phyloP scores from a whole-genome alignment of 1,140 invertebrate species.

The Chionoecetes opilio region DNA sequence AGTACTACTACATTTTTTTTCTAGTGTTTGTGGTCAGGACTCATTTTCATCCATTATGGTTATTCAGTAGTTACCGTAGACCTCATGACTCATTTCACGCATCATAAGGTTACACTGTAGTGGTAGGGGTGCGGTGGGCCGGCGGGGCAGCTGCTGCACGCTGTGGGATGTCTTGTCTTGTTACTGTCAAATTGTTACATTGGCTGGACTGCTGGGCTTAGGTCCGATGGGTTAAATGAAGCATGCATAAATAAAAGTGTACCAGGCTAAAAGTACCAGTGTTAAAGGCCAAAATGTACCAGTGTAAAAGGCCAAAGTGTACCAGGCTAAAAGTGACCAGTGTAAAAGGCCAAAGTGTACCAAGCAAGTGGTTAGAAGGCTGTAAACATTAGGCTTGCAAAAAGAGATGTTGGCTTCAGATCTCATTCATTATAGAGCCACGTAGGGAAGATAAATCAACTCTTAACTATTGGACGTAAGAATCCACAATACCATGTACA shows the following conservation, averaged over 20 bases:
- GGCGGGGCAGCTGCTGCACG: neutral
- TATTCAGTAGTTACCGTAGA: constrained; percentile 62
- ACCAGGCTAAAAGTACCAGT: too few relatives aligned
- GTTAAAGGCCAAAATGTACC: too few relatives aligned
- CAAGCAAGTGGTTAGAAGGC: too few relatives aligned
- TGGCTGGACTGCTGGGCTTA: neutral
- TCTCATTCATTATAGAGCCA: neutral
- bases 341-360: neutral
- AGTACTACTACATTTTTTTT: constrained; percentile 47
- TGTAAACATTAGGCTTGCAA: neutral
- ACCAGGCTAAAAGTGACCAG: too few relatives aligned
- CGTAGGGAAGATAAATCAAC: neutral
- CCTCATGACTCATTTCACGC: constrained; percentile 71
- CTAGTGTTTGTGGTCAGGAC: constrained; percentile 59
- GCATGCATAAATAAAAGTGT: too few relatives aligned
- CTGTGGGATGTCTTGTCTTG: neutral
- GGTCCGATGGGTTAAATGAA: too few relatives aligned
- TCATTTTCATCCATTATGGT: constrained; percentile 71
- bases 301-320: too few relatives aligned
- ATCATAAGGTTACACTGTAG: constrained; percentile 65
- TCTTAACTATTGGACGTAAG: constrained; percentile 25
- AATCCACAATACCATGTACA: constrained; percentile 59
- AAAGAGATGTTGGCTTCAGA: constrained; percentile 22
- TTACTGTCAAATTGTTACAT: constrained; percentile 9
- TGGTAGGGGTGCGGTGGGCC: neutral